Conservation (phyloP, 2,888 invertebrate species). For the Ametastegia equiseti region DNA sequence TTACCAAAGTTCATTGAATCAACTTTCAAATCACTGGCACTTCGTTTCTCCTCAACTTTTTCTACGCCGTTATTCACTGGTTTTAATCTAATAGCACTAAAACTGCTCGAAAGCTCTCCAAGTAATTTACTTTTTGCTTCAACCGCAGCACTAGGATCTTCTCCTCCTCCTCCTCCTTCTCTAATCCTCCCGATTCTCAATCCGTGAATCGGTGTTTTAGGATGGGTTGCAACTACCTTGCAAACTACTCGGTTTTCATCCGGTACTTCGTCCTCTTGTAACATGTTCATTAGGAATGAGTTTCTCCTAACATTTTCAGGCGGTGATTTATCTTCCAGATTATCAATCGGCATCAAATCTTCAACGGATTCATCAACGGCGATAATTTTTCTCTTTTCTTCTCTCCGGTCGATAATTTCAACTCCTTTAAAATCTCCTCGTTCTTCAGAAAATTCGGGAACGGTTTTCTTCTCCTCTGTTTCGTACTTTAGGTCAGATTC, state of each 20-base stretch:
- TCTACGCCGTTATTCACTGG: conserved; percentile 55
- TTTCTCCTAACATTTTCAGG: conserved; percentile 59
- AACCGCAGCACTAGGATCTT: conserved; percentile 50
- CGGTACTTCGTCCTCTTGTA: conserved; percentile 58
- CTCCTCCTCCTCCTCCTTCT: conserved; percentile 56
- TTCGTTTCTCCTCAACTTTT: background rate
- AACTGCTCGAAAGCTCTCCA: conserved; percentile 70
- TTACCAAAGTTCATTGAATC: conserved; percentile 37
- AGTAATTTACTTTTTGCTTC: conserved; percentile 68
- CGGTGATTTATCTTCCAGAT: conserved; percentile 51
- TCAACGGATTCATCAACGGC: conserved; percentile 55
- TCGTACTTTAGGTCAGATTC: conserved; percentile 8
- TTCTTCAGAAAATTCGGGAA: background rate
- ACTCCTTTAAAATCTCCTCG: background rate
- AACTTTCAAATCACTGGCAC: conserved; percentile 43
- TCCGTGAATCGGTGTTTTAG: conserved; percentile 53
- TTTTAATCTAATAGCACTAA: conserved; percentile 67
- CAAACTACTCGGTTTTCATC: conserved; percentile 52
- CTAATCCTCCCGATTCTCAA: background rate
- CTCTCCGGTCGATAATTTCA: background rate
- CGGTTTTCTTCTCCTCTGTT: background rate
- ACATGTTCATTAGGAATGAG: conserved; percentile 68
- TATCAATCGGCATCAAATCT: conserved; percentile 54
- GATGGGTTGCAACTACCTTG: conserved; percentile 59
- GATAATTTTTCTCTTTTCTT: conserved; percentile 49